Evolutionary conservation across 2,113 vertebrate genomes (phyloP).

Genomic region (Pandion haliaetus): DNA sequence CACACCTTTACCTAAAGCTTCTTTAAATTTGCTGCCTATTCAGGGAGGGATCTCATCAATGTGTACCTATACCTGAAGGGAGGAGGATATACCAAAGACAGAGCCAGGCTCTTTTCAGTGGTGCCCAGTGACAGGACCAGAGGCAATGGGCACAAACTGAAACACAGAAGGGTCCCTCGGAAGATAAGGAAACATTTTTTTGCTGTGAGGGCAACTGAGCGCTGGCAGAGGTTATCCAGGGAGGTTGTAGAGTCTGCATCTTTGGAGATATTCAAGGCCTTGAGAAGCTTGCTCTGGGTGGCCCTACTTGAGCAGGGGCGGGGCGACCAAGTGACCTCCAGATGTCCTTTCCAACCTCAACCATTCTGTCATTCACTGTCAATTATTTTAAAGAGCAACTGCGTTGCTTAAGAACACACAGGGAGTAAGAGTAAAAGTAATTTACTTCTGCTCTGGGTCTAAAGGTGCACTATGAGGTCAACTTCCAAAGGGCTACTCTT

Average conservation of each 20-base stretch:
- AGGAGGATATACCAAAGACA: background rate
- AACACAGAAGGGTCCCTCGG: background rate
- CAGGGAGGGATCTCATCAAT: background rate
- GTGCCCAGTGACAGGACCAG: background rate
- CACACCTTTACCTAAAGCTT: background rate
- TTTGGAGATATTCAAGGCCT: background rate
- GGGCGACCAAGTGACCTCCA: background rate
- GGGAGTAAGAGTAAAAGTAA: background rate
- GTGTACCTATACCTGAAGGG: background rate
- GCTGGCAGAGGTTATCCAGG: background rate
- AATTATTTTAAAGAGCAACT: background rate
- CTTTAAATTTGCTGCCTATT: background rate
- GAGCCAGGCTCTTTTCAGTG: background rate
- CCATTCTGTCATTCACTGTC: background rate
- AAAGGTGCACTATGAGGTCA: background rate
- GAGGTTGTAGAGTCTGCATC: background rate
- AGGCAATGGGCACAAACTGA: background rate
- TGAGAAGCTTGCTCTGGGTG: background rate
- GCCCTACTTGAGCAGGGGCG: background rate
- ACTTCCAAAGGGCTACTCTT: background rate
- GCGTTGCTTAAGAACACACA: background rate
- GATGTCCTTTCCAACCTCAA: background rate
- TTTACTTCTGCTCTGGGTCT: background rate
- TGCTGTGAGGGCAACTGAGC: background rate
- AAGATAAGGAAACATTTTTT: background rate